Conservation (phyloP, 2,113 vertebrate species). For the Chaenocephalus aceratus region DNA sequence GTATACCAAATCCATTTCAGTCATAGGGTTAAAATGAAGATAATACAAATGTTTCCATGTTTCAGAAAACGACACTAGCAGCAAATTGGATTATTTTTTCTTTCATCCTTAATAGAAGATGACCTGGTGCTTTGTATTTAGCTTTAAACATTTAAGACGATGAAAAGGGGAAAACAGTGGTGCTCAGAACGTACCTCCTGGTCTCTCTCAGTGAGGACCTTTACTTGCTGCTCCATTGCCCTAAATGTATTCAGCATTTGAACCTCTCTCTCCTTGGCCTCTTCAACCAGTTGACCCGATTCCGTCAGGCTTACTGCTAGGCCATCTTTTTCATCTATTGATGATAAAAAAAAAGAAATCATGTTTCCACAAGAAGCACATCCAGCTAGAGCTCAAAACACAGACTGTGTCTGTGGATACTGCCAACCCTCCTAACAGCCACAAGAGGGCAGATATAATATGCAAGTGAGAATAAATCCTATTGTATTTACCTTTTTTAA, state of each 20-base stretch:
- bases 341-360: conserved; percentile 30
- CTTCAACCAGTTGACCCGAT: conserved; percentile 88
- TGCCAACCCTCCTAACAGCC: background rate
- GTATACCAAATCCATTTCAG: background rate
- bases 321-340: conserved; percentile 93
- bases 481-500: background rate
- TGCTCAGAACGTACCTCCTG: conserved; percentile 84
- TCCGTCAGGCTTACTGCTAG: conserved; percentile 89
- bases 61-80: no score
- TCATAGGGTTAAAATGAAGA: background rate
- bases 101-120: background rate
- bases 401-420: background rate
- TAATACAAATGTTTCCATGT: background rate
- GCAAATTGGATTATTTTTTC: no score
- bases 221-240: conserved; percentile 88
- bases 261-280: conserved; percentile 87
- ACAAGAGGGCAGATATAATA: conserved; percentile 30
- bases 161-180: background rate
- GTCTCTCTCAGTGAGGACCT: conserved; percentile 86
- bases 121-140: background rate
- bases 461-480: background rate
- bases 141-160: background rate
- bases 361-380: background rate
- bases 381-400: background rate
- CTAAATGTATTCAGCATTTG: conserved; percentile 90